Evolutionary conservation across 2,888 invertebrate species (phyloP).

Genomic region (Ethmia dodecea): DNA sequence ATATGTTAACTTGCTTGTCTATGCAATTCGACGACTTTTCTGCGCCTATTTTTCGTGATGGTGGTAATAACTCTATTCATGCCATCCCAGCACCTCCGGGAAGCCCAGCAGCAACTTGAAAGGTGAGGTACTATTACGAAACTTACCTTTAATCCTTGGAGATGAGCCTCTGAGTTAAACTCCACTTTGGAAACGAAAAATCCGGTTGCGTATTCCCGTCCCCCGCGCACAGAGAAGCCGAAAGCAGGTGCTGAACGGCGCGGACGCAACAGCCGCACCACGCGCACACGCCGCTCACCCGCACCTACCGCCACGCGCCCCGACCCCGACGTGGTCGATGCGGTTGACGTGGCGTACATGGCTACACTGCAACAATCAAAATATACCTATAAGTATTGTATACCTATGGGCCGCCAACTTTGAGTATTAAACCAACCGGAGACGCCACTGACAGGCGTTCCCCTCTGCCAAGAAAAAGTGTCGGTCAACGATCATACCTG

Average conservation of each 20-base stretch:
- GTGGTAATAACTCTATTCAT: too few species aligned
- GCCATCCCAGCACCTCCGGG: too few species aligned
- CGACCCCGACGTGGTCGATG: constrained; percentile 60
- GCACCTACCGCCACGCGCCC: constrained; percentile 37
- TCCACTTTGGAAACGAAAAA: constrained; percentile 94
- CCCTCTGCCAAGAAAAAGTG: too few species aligned
- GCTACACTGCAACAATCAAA: constrained; percentile 24
- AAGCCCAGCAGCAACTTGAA: too few species aligned
- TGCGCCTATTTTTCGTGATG: too few species aligned
- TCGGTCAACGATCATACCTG: too few species aligned
- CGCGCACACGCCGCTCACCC: constrained; percentile 57
- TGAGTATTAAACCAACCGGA: too few species aligned
- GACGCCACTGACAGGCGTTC: too few species aligned
- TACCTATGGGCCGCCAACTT: too few species aligned
- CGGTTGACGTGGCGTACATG: constrained; percentile 62
- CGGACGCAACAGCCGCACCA: constrained; percentile 60
- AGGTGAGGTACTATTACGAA: neutral
- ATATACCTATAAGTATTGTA: too few species aligned
- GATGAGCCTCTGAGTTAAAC: constrained; percentile 90
- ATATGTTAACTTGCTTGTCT: too few species aligned
- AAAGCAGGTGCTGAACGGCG: constrained; percentile 78
- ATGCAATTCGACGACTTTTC: too few species aligned
- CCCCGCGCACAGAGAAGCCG: constrained; percentile 91
- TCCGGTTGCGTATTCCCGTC: constrained; percentile 93
- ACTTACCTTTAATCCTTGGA: constrained; percentile 90